phyloP scores from a whole-genome alignment of 1,140 invertebrate species.

The Drosophila rufa region DNA sequence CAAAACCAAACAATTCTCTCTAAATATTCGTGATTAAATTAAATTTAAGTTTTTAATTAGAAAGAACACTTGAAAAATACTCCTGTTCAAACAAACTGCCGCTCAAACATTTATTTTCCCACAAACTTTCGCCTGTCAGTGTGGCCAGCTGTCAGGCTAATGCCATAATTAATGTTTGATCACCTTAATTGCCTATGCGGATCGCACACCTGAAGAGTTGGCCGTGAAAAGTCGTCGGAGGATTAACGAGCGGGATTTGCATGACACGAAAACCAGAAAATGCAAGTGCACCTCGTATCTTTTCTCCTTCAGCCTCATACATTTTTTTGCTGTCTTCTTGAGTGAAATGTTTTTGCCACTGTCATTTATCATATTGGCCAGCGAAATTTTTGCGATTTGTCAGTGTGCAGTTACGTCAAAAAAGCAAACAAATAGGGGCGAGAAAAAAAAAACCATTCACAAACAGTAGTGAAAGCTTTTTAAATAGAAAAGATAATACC shows the following conservation, averaged over 20 bases:
- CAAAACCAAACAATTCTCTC: not conserved
- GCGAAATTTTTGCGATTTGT: slow-evolving; percentile 28
- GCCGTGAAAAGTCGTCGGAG: slow-evolving; percentile 29
- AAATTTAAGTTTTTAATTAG: not conserved
- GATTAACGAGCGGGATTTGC: slow-evolving; percentile 40
- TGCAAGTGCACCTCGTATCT: slow-evolving; percentile 19
- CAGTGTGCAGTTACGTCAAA: slow-evolving; percentile 24
- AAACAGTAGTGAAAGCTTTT: slow-evolving; percentile 25
- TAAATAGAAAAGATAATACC: slow-evolving; percentile 15
- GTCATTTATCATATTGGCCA: slow-evolving; percentile 36
- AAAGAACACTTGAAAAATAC: not conserved
- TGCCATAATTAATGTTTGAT: slow-evolving; percentile 35
- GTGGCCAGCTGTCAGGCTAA: slow-evolving; percentile 41
- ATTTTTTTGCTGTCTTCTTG: slow-evolving; percentile 14
- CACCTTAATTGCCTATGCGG: slow-evolving; percentile 36
- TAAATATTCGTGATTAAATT: not conserved
- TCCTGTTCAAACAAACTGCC: not conserved
- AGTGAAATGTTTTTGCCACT: slow-evolving; percentile 31
- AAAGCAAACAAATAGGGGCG: slow-evolving; percentile 3
- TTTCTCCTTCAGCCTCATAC: not conserved
- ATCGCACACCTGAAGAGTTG: slow-evolving; percentile 39
- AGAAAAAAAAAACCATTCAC: not conserved
- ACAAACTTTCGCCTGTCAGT: slow-evolving; percentile 39
- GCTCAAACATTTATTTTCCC: not conserved
- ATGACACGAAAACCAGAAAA: slow-evolving; percentile 41